Percentiles rank a stretch among this genome's conserved stretches.
phyloP scores from a whole-genome alignment of 2,797 vertebrate genomes.

The Coracias cyanogaster region DNA sequence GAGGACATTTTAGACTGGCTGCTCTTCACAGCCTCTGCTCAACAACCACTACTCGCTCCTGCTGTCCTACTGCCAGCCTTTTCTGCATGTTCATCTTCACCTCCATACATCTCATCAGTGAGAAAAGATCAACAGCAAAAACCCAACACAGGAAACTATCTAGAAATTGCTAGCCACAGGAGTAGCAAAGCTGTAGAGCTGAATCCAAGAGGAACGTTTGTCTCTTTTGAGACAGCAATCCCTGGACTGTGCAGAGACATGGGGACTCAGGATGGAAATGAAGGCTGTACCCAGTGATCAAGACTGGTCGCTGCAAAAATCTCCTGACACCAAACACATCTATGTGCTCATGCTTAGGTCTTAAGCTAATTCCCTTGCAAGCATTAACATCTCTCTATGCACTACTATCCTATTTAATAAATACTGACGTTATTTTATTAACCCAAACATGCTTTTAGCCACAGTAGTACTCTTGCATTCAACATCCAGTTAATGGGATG shows the following conservation, averaged over 20 bases:
- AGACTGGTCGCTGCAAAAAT: not conserved
- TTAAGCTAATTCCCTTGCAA: not conserved
- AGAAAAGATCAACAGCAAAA: not conserved
- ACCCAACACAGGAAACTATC: not conserved
- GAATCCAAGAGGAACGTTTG: not conserved
- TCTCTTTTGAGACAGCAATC: not conserved
- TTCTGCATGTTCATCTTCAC: not conserved
- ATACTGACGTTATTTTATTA: not conserved
- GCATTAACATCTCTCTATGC: not conserved
- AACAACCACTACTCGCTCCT: not conserved
- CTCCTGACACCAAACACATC: not conserved
- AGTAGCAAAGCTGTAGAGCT: not conserved
- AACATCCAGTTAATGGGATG: not conserved
- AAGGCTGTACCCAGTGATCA: not conserved
- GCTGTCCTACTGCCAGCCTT: not conserved
- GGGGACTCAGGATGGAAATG: not conserved
- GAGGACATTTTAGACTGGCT: not conserved
- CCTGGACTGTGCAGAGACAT: not conserved
- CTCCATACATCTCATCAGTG: not conserved
- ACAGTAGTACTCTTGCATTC: not conserved
- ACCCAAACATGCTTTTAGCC: not conserved
- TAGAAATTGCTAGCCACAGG: not conserved
- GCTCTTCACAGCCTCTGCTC: not conserved
- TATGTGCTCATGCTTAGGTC: not conserved
- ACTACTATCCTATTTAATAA: constrained; percentile 8